Percentiles rank a stretch among this genome's conserved stretches.
These are phyloP conservation scores for Holothuria scabra DNA, from an alignment of 53 echinoderm and acorn worm species.

Conservation along the genomic window DNA sequence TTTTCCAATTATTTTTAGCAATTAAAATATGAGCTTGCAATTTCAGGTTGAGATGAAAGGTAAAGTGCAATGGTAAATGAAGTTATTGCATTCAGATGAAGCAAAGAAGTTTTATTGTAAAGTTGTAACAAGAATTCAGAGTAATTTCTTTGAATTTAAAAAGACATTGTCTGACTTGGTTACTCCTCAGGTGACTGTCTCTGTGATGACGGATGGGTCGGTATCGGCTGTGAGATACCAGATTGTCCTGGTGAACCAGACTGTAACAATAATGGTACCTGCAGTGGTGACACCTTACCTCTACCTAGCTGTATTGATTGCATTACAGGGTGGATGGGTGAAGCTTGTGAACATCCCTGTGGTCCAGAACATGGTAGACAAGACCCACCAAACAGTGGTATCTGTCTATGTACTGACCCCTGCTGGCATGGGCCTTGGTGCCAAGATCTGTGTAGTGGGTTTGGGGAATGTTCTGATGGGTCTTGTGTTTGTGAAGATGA, in stretches of 20 bases:
- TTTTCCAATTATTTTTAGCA: no score
- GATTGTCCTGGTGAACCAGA: slow-evolving; percentile 91
- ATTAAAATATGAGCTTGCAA: no score
- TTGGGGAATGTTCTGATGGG: slow-evolving; percentile 54
- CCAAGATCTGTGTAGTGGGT: slow-evolving; percentile 63
- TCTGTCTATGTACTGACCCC: slow-evolving; percentile 76
- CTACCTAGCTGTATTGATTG: slow-evolving; percentile 78
- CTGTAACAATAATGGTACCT: slow-evolving; percentile 78
- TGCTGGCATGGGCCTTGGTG: slow-evolving; percentile 90
- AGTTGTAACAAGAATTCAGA: no score
- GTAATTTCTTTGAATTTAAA: no score
- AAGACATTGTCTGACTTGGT: background rate
- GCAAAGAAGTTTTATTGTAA: no score
- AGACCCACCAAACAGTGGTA: slow-evolving; percentile 79
- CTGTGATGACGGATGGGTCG: slow-evolving; percentile 80
- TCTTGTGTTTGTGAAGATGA: slow-evolving; percentile 62
- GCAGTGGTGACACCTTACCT: slow-evolving; percentile 28
- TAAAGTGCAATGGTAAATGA: no score
- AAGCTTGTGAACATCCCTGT: slow-evolving; percentile 79
- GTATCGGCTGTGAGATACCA: slow-evolving; percentile 81
- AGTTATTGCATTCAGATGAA: no score
- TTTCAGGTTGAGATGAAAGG: no score
- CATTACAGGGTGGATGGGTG: slow-evolving; percentile 85
- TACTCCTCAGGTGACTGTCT: slow-evolving; percentile 63
- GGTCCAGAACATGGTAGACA: slow-evolving; percentile 85